These are phyloP conservation scores for Stichodactyla helianthus DNA, from an alignment of 64 coral and sea anemone species.

Conservation along the genomic window DNA sequence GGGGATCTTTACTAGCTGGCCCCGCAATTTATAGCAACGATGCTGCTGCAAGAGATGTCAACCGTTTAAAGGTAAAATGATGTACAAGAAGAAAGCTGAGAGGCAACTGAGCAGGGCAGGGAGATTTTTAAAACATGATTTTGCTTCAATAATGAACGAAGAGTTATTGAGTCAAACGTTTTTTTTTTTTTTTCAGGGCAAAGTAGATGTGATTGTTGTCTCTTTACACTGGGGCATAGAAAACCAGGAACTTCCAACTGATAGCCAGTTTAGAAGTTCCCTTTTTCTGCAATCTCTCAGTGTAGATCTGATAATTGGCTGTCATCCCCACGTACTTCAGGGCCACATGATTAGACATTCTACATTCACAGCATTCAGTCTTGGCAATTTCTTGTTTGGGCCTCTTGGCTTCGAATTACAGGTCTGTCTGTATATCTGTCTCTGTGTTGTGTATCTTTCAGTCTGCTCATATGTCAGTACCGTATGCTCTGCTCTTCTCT, in stretches of 20 bases:
- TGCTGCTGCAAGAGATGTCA: conserved; percentile 3
- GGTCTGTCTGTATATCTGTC: not conserved
- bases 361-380: conserved; percentile 37
- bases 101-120: no score
- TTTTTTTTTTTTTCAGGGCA: conserved; percentile 1
- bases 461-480: not conserved
- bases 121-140: not conserved
- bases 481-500: not conserved
- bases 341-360: conserved; percentile 1
- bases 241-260: not conserved
- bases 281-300: conserved; percentile 26
- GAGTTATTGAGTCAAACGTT: no score
- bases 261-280: not conserved
- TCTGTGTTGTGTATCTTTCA: not conserved
- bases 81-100: no score
- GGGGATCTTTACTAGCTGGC: not conserved
- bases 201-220: conserved; percentile 25
- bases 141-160: no score
- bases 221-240: conserved; percentile 29
- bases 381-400: conserved; percentile 49
- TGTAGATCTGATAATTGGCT: conserved; percentile 40
- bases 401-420: not conserved
- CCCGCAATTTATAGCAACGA: conserved; percentile 13
- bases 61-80: not conserved
- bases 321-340: conserved; percentile 42